phyloP scores from a whole-genome alignment of 2,797 vertebrate genomes.

The Protonibea diacanthus region DNA sequence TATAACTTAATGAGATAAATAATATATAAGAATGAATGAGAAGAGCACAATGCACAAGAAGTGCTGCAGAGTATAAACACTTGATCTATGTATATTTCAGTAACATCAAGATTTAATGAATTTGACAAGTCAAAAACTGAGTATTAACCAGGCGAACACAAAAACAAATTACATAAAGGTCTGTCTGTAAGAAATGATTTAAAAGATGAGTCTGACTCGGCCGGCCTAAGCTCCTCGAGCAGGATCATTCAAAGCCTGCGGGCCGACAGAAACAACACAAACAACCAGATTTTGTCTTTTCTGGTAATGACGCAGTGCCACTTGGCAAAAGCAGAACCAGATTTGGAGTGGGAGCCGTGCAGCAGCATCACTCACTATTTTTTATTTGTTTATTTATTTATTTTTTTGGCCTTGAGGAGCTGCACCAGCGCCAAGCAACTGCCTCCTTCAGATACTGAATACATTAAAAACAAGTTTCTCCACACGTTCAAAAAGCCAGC shows the following conservation, averaged over 20 bases:
- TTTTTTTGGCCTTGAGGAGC: constrained; percentile 27
- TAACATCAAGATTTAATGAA: constrained; percentile 12
- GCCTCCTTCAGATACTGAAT: constrained; percentile 25
- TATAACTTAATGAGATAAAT: too few species aligned
- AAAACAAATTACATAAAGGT: constrained; percentile 46
- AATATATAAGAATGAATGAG: too few species aligned
- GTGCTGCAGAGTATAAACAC: too few species aligned
- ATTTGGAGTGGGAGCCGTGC: constrained; percentile 58
- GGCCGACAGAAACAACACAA: constrained; percentile 7
- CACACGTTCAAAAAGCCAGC: background rate
- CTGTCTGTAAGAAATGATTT: constrained; percentile 26
- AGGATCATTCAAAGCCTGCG: constrained; percentile 24
- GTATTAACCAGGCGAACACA: constrained; percentile 13
- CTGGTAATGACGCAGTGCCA: constrained; percentile 16
- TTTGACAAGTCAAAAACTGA: background rate
- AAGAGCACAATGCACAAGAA: background rate
- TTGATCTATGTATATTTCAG: too few species aligned
- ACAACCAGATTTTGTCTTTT: background rate
- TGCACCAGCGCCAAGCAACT: constrained; percentile 26
- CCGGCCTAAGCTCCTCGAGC: constrained; percentile 44
- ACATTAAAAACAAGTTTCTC: constrained; percentile 4
- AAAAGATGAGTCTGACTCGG: constrained; percentile 4
- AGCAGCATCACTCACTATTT: constrained; percentile 15
- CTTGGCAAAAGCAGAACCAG: constrained; percentile 49
- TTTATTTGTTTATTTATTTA: too few species aligned